phyloP scores from a whole-genome alignment of 2,888 invertebrate species.

The Agonopterix arenella region DNA sequence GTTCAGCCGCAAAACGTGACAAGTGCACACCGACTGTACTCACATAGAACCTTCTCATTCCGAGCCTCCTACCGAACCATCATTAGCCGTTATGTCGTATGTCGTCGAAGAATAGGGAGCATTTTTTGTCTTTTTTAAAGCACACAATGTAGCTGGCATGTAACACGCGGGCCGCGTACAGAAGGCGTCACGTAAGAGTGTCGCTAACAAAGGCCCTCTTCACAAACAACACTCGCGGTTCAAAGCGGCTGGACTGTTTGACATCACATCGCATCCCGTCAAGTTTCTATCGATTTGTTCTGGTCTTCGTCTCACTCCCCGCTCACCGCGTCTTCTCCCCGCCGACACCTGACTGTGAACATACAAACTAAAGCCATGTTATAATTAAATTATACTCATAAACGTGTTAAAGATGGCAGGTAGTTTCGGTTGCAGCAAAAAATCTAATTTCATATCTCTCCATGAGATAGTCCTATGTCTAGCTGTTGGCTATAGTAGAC shows the following conservation, averaged over 20 bases:
- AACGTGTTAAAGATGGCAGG: too few species aligned
- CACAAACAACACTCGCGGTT: neutral
- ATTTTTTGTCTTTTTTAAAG: conserved; percentile 2
- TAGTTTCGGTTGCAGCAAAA: too few species aligned
- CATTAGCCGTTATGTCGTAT: neutral
- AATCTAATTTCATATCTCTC: too few species aligned
- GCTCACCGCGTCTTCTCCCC: neutral
- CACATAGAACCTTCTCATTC: neutral
- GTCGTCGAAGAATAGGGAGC: neutral
- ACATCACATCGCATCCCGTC: neutral
- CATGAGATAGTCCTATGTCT: too few species aligned
- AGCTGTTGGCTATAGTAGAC: too few species aligned
- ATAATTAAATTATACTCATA: too few species aligned
- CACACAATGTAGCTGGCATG: conserved; percentile 4
- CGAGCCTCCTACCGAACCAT: conserved; percentile 10
- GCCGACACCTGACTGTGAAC: neutral
- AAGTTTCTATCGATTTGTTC: conserved; percentile 1
- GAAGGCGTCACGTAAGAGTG: conserved; percentile 6
- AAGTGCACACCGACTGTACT: too few species aligned
- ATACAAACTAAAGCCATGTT: neutral
- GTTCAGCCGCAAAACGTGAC: too few species aligned
- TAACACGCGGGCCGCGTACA: conserved; percentile 1
- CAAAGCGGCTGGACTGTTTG: neutral
- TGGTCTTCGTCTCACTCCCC: neutral
- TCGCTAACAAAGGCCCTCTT: neutral